A percentile compares a stretch with the other conserved stretches of the same genome.
These are phyloP conservation scores for Steinernema feltiae DNA, from an alignment of 1,140 invertebrate species.

Conservation along the genomic window DNA sequence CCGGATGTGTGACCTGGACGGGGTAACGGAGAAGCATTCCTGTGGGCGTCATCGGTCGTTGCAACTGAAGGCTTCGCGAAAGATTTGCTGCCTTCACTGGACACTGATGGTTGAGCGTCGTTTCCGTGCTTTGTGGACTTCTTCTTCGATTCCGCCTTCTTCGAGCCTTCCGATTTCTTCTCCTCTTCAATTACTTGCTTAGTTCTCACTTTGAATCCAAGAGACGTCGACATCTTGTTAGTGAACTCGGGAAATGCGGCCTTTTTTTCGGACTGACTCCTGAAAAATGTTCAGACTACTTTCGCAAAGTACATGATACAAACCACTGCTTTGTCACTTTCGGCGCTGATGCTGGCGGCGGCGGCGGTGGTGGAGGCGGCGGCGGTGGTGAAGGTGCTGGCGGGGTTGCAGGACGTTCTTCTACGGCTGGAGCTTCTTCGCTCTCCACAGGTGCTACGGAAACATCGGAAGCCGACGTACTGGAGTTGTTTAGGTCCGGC, in stretches of 20 bases:
- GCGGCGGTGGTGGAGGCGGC: not conserved
- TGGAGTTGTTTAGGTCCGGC: not conserved
- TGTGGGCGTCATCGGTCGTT: too few species aligned
- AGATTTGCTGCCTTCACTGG: too few species aligned
- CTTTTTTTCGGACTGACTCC: not conserved
- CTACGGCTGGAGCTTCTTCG: not conserved
- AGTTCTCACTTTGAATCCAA: not conserved
- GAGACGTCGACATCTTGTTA: not conserved
- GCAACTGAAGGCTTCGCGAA: too few species aligned
- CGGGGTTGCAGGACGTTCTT: not conserved
- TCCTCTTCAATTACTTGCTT: not conserved
- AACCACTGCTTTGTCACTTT: not conserved
- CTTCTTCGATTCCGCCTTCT: not conserved
- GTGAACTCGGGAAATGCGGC: not conserved
- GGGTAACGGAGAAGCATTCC: too few species aligned
- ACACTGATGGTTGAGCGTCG: too few species aligned
- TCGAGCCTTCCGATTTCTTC: not conserved
- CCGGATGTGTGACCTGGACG: not conserved
- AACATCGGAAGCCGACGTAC: not conserved
- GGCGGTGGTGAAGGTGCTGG: not conserved
- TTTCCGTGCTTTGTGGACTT: not conserved
- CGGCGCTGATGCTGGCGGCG: not conserved
- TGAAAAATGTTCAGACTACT: not conserved
- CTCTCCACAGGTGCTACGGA: not conserved
- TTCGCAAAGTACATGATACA: not conserved